A percentile compares a stretch with the other conserved stretches of the same genome.
Conservation (phyloP, 2,888 invertebrate species). For the Idaea dimidiata region DNA sequence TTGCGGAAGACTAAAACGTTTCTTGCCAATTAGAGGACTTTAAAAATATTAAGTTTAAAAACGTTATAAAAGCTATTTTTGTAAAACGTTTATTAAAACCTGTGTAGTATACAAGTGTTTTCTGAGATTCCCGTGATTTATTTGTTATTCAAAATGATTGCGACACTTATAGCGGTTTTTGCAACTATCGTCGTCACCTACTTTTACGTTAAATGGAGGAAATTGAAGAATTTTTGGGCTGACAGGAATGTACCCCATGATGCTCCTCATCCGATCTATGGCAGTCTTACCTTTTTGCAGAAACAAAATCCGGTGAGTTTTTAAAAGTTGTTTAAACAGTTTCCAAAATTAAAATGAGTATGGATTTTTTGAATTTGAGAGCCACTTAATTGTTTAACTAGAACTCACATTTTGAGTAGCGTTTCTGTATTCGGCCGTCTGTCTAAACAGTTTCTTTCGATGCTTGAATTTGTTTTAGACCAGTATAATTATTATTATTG, state of each 20-base stretch:
- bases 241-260: constrained; percentile 39
- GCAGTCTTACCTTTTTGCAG: constrained; percentile 46
- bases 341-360: too few relatives aligned
- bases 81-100: neutral
- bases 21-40: neutral
- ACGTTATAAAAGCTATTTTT: neutral
- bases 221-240: constrained; percentile 38
- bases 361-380: too few relatives aligned
- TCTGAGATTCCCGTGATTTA: neutral
- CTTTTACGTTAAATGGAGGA: constrained; percentile 31
- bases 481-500: too few relatives aligned
- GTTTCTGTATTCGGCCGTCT: too few relatives aligned
- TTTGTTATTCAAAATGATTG: neutral
- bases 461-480: too few relatives aligned
- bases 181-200: constrained; percentile 11
- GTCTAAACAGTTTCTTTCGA: too few relatives aligned
- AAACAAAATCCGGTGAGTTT: constrained; percentile 42
- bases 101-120: neutral
- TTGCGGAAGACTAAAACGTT: neutral
- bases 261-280: constrained; percentile 40
- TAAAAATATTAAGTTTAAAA: neutral
- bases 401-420: too few relatives aligned
- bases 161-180: neutral
- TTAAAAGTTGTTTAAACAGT: neutral
- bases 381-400: too few relatives aligned